Percentiles rank a stretch among this genome's conserved stretches.
Evolutionary conservation across 1,140 invertebrate species (phyloP).

Genomic region (Chionoecetes opilio): DNA sequence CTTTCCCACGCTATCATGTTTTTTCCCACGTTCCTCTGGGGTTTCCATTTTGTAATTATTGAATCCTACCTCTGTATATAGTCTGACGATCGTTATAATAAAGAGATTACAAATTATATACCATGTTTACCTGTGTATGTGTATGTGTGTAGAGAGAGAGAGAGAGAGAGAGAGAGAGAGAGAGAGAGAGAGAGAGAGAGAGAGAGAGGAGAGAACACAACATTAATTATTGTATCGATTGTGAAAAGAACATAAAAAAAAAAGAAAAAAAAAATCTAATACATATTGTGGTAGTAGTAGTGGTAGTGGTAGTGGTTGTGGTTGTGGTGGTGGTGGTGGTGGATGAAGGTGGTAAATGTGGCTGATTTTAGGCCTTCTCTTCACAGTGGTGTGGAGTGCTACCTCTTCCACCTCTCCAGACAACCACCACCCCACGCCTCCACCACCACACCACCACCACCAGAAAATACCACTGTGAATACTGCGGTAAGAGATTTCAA

Average conservation of each 20-base stretch:
- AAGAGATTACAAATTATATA: too few species aligned
- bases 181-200: slow-evolving; percentile 54
- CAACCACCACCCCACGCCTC: slow-evolving; percentile 15
- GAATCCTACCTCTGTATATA: too few species aligned
- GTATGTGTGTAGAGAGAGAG: too few species aligned
- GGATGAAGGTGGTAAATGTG: neutral
- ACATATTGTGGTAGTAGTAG: neutral
- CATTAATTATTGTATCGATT: too few species aligned
- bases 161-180: slow-evolving; percentile 53
- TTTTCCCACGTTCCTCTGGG: neutral
- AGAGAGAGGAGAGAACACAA: slow-evolving; percentile 37
- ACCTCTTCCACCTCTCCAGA: slow-evolving; percentile 31
- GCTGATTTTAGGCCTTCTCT: slow-evolving; percentile 67
- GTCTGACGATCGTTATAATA: too few species aligned
- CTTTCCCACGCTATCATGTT: neutral
- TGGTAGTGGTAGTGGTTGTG: neutral
- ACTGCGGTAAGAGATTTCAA: slow-evolving; percentile 73
- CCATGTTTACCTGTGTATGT: too few species aligned
- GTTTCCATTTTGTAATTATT: neutral
- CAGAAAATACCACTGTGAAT: slow-evolving; percentile 68
- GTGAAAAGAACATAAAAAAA: neutral
- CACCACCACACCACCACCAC: slow-evolving; percentile 32
- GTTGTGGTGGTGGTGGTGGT: neutral
- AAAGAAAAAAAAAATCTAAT: neutral
- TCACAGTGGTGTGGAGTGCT: slow-evolving; percentile 71